Base-by-base conservation (phyloP, 2,888 invertebrate genomes). In the Dicycla oo region DNA sequence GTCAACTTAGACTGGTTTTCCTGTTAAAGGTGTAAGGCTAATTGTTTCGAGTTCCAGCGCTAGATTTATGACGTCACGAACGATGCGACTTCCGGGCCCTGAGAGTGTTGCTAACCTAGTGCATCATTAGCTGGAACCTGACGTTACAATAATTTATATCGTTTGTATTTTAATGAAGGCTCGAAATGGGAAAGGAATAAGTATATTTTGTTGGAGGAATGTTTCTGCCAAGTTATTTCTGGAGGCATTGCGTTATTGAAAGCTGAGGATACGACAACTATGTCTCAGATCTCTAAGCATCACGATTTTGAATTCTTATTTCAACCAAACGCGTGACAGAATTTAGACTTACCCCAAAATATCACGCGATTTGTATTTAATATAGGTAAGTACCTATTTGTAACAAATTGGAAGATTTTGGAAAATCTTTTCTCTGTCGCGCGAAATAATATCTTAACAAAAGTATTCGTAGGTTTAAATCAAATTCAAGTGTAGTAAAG, bases 51-150 rank as follows among this genome's bases (percentile, higher is more conserved):
- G 90, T 87, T 85, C 87, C 82, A 86, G 80, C 82, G 79, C 72
- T 86, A 88, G 90, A 92, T 93, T 93, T 93, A 93, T 92, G 90
- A 91, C 92, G 90, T 92, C 92, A 93, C 91, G 92, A 88, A 77
- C 79, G 80, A 74, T 84, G 75, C 47, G 70, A 89, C 87, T 90
- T 89, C 90, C 90, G 86, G 84, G 86, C 70, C 78, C 68, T 75
- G 76, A 70, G 82, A 78, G 69, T 69, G 78, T 80, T 76, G 60
- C 73, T 69, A 73, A 81, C 80, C 69, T 69, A n/a, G 77, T 71
- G 60, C 81, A 81, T 86, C 86, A 86, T 86, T 86, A 86, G 78
- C 34, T 68, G 65, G 58, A 18, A 51, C 61, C 51, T 60, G 73
- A 43, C 79, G 15, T 68, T 57, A 51, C 34, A 45, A 81, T 83